A percentile compares a stretch with the other conserved stretches of the same genome.
phyloP scores from a whole-genome alignment of 2,113 vertebrate genomes.

The Melanostigma gelatinosum region DNA sequence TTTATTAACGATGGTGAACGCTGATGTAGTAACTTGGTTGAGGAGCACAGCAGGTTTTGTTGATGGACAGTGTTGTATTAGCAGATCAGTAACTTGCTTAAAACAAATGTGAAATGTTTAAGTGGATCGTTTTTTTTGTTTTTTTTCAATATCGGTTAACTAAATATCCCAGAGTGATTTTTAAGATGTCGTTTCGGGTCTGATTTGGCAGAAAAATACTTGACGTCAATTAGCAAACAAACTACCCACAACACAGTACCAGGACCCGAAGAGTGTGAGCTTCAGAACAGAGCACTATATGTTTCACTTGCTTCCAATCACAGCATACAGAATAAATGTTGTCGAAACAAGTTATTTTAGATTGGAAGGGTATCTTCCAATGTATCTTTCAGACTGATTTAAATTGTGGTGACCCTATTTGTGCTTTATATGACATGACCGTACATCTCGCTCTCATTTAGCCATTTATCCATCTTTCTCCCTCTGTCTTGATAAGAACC shows the following conservation, averaged over 20 bases:
- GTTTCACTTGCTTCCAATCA: conserved; percentile 9
- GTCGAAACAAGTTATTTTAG: background rate
- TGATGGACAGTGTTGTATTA: conserved; percentile 30
- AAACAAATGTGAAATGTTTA: conserved; percentile 51
- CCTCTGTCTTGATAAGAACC: background rate
- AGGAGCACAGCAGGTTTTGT: conserved; percentile 24
- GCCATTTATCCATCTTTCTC: conserved; percentile 5
- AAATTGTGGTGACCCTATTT: background rate
- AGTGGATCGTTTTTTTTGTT: conserved; percentile 8
- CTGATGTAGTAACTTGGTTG: conserved; percentile 14
- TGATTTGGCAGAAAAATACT: conserved; percentile 19
- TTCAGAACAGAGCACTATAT: background rate
- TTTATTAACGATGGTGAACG: conserved; percentile 15
- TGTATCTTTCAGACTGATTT: conserved; percentile 1
- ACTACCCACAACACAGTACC: background rate
- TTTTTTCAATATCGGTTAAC: conserved; percentile 2
- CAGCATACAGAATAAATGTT: conserved; percentile 8
- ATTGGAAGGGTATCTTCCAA: background rate
- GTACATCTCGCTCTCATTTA: conserved; percentile 27
- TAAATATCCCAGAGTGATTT: conserved; percentile 2
- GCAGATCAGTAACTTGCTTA: conserved; percentile 4
- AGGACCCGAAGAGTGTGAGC: background rate
- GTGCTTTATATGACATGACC: conserved; percentile 4
- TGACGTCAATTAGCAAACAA: background rate
- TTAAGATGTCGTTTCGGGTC: background rate